phyloP scores from a whole-genome alignment of 2,113 vertebrate genomes.

The Illadopsis cleaveri region DNA sequence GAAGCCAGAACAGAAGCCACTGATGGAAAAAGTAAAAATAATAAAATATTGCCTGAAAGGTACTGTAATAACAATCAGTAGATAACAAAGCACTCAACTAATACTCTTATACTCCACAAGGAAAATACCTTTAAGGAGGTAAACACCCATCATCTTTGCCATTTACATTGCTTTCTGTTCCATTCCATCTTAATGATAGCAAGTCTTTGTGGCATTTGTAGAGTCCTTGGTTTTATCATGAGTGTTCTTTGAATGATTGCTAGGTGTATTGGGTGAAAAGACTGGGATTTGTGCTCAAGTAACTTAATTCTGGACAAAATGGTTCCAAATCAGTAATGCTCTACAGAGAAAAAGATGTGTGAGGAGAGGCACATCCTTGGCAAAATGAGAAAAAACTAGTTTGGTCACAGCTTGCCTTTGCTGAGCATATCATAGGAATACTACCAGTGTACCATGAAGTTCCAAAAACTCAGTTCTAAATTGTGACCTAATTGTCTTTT shows the following conservation, averaged over 20 bases:
- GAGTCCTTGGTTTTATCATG: background rate
- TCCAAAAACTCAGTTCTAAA: background rate
- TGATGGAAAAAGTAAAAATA: background rate
- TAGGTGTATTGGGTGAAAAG: background rate
- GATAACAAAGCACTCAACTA: slow-evolving; percentile 40
- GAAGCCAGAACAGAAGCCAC: background rate
- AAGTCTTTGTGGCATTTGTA: background rate
- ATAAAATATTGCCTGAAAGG: background rate
- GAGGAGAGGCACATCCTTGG: background rate
- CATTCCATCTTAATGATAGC: background rate
- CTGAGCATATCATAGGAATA: background rate
- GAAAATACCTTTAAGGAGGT: background rate
- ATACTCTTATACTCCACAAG: background rate
- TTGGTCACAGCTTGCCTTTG: background rate
- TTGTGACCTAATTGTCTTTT: background rate
- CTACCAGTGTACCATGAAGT: background rate
- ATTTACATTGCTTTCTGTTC: background rate
- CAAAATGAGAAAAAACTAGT: background rate
- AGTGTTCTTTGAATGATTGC: background rate
- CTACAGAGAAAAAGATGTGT: background rate
- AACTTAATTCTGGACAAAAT: slow-evolving; percentile 5
- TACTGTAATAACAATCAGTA: background rate
- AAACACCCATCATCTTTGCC: background rate
- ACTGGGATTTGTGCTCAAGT: background rate
- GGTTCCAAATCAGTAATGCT: background rate